Conservation (phyloP, 2,797 vertebrate species). For the Rhinella marina region DNA sequence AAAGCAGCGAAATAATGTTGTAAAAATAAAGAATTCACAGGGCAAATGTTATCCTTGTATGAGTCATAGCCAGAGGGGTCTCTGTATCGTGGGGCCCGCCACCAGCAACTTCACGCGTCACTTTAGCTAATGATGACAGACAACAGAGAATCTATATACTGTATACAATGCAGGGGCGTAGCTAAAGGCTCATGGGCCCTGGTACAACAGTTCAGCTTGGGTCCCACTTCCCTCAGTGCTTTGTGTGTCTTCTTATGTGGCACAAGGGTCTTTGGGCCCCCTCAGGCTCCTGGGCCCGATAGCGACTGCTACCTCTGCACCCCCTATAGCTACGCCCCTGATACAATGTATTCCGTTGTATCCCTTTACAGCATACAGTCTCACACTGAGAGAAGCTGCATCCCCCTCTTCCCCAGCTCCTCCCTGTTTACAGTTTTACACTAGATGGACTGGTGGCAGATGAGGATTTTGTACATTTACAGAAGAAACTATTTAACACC, state of each 20-base stretch:
- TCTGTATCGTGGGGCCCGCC: not conserved
- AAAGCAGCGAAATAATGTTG: not conserved
- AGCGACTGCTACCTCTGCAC: too few species aligned
- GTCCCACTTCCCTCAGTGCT: too few species aligned
- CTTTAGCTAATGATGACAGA: not conserved
- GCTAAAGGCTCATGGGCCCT: too few species aligned
- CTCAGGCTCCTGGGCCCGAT: too few species aligned
- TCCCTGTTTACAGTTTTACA: not conserved
- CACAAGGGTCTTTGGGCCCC: too few species aligned
- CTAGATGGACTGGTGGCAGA: not conserved
- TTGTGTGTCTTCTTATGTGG: too few species aligned
- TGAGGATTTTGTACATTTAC: not conserved
- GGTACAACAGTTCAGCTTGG: too few species aligned
- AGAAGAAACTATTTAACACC: too few species aligned
- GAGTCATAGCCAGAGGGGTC: not conserved
- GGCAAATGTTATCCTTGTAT: not conserved
- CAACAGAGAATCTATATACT: not conserved
- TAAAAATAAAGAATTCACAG: not conserved
- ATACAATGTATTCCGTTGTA: not conserved
- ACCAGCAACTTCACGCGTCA: not conserved
- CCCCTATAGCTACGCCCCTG: too few species aligned
- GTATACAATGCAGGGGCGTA: not conserved
- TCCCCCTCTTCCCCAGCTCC: not conserved
- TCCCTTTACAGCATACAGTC: not conserved
- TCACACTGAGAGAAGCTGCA: not conserved